Evolutionary conservation across 2,113 vertebrate genomes (phyloP), one percentile per base, ranked within the genome.

Genomic region (Tinamus guttatus): DNA sequence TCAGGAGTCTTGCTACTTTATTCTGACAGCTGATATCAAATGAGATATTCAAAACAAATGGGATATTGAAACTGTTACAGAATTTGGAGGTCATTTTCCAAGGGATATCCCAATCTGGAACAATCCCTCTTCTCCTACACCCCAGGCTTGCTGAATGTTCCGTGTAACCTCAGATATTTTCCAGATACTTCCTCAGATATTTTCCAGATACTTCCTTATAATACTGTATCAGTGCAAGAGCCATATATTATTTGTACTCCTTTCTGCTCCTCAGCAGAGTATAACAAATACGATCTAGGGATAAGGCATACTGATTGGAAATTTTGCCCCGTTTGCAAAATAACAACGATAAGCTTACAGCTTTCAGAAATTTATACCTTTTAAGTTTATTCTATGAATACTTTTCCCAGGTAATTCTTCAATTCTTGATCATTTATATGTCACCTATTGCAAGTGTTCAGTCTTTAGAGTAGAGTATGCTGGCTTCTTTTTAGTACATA

Each of bases 1-100:
- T 84, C 81, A 22, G 1, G 5, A 73, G 18, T 71, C 59, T 51
- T 27, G 69, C 47, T 85, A 60, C 34, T 40, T 93, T 95, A 67
- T 90, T 69, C 73, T 92, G 81, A 88, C 70, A 91, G 73, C 17
- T 89, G 62, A 87, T 91, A 82, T 69, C 62, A 91, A 89, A 51
- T 56, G 32, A 68, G 74, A 87, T 28, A 63, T 71, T 84, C 40
- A 93, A 73, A 85, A 59, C 62, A 91, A 89, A 56, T 56, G 32
- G 71, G 74, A 87, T 27, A 65, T 71, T 89, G 18, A 28, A 94
- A 43, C 25, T 58, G 30, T 47, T 67, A 56, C 28, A 49, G 65
- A 90, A 86, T 34, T 64, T 75, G 8, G 56, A 92, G 81, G 59
- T 89, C 30, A 82, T 89, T 90, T 94, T 89, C 83, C 62, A 77